Evolutionary conservation across 2,888 invertebrate genomes (phyloP).

Genomic region (Ormia ochracea): DNA sequence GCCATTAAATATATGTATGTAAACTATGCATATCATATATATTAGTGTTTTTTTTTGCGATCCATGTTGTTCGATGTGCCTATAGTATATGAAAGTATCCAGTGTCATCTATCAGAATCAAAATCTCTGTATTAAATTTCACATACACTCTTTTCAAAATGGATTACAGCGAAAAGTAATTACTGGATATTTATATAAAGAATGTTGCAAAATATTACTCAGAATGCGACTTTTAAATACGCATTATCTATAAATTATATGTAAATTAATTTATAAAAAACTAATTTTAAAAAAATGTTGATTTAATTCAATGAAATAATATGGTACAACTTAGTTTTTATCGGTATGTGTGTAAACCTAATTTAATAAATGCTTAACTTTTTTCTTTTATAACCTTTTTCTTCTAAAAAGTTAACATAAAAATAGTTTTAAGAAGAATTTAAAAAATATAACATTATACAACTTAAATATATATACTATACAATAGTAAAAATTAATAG

Average conservation of each 20-base stretch:
- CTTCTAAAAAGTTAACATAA: slow-evolving; percentile 26
- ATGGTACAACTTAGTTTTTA: not conserved
- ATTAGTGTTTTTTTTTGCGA: not conserved
- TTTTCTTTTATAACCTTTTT: slow-evolving; percentile 9
- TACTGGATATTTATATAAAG: not conserved
- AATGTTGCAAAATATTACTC: not conserved
- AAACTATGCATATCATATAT: too few relatives aligned
- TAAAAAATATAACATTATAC: slow-evolving; percentile 20
- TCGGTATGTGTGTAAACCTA: not conserved
- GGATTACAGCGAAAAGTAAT: not conserved
- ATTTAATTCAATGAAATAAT: not conserved
- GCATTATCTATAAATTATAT: not conserved
- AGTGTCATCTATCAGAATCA: not conserved
- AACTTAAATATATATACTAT: slow-evolving; percentile 60
- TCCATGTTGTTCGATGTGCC: not conserved
- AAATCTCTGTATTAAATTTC: not conserved
- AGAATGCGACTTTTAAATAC: not conserved
- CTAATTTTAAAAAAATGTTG: not conserved
- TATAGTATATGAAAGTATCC: too few relatives aligned
- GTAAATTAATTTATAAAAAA: not conserved
- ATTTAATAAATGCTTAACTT: slow-evolving; percentile 52
- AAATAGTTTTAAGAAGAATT: slow-evolving; percentile 10
- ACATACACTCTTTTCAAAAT: not conserved
- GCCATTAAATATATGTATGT: too few relatives aligned
- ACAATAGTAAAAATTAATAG: slow-evolving; percentile 60